A percentile compares a stretch with the other conserved stretches of the same genome.
phyloP scores from a whole-genome alignment of 2,797 vertebrate genomes.

The Darevskia mixta region DNA sequence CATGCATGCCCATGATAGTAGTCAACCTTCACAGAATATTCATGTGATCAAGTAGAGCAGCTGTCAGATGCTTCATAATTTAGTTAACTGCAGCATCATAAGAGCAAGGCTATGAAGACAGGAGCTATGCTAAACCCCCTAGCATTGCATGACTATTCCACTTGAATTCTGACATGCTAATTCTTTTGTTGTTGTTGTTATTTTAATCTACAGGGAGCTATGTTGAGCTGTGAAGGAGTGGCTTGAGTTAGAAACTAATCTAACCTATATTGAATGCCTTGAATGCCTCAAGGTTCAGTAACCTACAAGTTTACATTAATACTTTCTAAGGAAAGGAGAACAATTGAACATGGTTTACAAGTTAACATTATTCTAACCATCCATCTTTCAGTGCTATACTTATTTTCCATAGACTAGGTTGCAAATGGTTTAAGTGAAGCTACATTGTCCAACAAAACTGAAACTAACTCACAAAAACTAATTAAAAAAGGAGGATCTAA shows the following conservation, averaged over 20 bases:
- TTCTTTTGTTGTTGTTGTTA: constrained; percentile 2
- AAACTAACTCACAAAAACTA: constrained; percentile 26
- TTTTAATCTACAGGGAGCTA: constrained; percentile 4
- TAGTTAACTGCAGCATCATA: constrained; percentile 58
- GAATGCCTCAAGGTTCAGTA: background rate
- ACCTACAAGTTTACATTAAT: background rate
- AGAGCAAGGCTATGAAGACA: constrained; percentile 47
- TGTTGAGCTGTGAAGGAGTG: constrained; percentile 1
- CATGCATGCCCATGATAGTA: constrained; percentile 68
- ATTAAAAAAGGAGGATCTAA: background rate
- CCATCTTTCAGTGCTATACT: background rate
- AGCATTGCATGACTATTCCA: constrained; percentile 24
- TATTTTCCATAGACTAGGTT: background rate
- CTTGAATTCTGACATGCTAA: constrained; percentile 13
- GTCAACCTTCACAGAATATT: constrained; percentile 70
- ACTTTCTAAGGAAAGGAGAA: background rate
- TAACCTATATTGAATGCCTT: background rate
- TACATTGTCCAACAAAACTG: background rate
- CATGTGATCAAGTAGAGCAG: constrained; percentile 59
- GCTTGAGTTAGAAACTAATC: constrained; percentile 9
- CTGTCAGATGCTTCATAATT: constrained; percentile 66
- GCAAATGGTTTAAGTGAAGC: background rate
- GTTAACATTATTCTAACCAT: background rate
- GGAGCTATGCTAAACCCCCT: constrained; percentile 29
- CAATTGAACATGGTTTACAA: background rate